phyloP scores from a whole-genome alignment of 2,113 vertebrate genomes.

The Cynoglossus semilaevis region DNA sequence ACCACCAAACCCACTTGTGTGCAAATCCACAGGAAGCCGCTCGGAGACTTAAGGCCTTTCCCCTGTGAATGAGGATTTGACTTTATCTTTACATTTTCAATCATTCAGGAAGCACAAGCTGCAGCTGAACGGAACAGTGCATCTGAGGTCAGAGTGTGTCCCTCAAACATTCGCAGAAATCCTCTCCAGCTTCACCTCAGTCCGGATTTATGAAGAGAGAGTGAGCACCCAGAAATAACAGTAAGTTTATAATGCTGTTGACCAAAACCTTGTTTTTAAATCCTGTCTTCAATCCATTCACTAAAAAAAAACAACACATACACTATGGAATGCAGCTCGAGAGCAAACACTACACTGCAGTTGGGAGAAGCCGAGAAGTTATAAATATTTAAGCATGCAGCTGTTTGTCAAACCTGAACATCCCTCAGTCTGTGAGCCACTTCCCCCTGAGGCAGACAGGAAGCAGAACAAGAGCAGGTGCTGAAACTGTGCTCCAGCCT shows the following conservation, averaged over 20 bases:
- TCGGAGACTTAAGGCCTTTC: slow-evolving; percentile 26
- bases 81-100: slow-evolving; percentile 56
- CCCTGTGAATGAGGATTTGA: slow-evolving; percentile 42
- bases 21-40: slow-evolving; percentile 15
- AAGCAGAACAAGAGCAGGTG: not conserved
- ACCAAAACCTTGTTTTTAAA: slow-evolving; percentile 57
- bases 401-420: slow-evolving; percentile 6
- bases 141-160: slow-evolving; percentile 30
- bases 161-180: slow-evolving; percentile 37
- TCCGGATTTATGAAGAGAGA: slow-evolving; percentile 37
- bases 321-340: slow-evolving; percentile 33
- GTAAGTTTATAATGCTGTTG: slow-evolving; percentile 63
- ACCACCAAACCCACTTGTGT: too few species aligned
- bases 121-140: slow-evolving; percentile 17
- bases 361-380: slow-evolving; percentile 6
- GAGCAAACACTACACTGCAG: slow-evolving; percentile 23
- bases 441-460: not conserved
- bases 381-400: slow-evolving; percentile 26
- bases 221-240: slow-evolving; percentile 44
- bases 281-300: slow-evolving; percentile 38
- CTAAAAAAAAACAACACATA: slow-evolving; percentile 45
- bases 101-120: slow-evolving; percentile 31
- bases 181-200: slow-evolving; percentile 43
- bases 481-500: not conserved
- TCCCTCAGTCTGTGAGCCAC: slow-evolving; percentile 28